Evolutionary conservation across 2,797 vertebrate species (phyloP).

Genomic region (Acipenser oxyrinchus): DNA sequence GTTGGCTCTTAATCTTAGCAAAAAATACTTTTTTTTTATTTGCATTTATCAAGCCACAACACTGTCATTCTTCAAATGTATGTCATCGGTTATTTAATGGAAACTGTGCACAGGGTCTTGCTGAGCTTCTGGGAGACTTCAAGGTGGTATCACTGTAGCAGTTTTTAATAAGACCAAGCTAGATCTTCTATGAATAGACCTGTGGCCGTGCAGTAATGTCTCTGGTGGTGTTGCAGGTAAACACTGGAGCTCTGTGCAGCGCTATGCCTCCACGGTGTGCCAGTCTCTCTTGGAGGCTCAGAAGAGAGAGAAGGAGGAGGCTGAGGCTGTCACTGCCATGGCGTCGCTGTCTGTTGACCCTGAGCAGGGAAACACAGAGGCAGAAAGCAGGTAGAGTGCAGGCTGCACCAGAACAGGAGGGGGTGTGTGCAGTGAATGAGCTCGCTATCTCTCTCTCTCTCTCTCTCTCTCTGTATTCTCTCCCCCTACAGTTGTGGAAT

Average conservation of each 20-base stretch:
- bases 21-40: no score
- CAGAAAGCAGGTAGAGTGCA: constrained; percentile 49
- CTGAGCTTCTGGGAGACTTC: neutral
- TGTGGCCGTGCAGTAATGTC: neutral
- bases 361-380: constrained; percentile 50
- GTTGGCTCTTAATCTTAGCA: no score
- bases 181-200: neutral
- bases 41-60: no score
- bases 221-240: constrained; percentile 52
- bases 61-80: no score
- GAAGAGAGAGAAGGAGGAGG: constrained; percentile 75
- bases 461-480: no score
- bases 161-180: neutral
- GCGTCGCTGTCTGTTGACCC: constrained; percentile 83
- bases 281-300: constrained; percentile 68
- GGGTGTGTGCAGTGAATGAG: neutral
- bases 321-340: constrained; percentile 86
- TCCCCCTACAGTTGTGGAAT: no score
- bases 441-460: neutral
- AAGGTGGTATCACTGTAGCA: neutral
- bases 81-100: no score
- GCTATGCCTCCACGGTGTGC: constrained; percentile 56
- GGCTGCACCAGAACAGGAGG: neutral
- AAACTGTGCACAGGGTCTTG: neutral
- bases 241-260: constrained; percentile 82